A percentile compares a stretch with the other conserved stretches of the same genome.
phyloP scores from a whole-genome alignment of 2,797 vertebrate species.

The Lates japonicus region DNA sequence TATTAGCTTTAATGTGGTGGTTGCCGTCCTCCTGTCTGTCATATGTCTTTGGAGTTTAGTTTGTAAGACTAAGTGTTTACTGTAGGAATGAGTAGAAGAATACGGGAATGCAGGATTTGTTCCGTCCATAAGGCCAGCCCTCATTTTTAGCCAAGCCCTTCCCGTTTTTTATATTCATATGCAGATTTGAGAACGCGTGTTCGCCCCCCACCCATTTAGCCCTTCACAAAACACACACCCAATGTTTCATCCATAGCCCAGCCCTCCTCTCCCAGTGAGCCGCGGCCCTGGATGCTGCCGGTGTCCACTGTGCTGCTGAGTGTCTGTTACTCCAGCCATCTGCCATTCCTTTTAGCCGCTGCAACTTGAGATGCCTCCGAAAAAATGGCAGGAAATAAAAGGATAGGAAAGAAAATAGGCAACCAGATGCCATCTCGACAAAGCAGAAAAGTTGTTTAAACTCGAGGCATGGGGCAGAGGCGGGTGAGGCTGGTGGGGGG shows the following conservation, averaged over 20 bases:
- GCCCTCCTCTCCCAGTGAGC: conserved; percentile 70
- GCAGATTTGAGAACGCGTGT: conserved; percentile 70
- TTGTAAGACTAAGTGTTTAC: conserved; percentile 45
- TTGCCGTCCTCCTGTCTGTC: conserved; percentile 28
- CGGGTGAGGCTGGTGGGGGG: neutral
- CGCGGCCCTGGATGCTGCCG: conserved; percentile 77
- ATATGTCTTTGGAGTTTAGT: conserved; percentile 14
- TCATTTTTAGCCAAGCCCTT: conserved; percentile 55
- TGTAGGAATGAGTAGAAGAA: conserved; percentile 75
- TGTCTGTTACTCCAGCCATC: conserved; percentile 89
- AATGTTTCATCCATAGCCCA: conserved; percentile 74
- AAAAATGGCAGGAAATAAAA: conserved; percentile 83
- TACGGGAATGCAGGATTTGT: conserved; percentile 73
- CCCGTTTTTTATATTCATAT: conserved; percentile 73
- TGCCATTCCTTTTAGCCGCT: conserved; percentile 86
- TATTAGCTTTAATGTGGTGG: conserved; percentile 43
- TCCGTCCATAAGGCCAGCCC: conserved; percentile 43
- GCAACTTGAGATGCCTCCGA: conserved; percentile 85
- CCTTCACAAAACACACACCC: conserved; percentile 69
- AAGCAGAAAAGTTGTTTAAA: conserved; percentile 88
- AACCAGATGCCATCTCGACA: conserved; percentile 87
- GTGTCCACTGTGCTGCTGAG: conserved; percentile 83
- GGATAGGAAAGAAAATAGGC: conserved; percentile 86
- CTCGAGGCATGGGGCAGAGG: conserved; percentile 64
- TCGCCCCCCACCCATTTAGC: conserved; percentile 33